These are phyloP conservation scores for Haliclystus octoradiatus DNA, from an alignment of 30 jellyfish, hydroid and myxozoan species.

Conservation along the genomic window DNA sequence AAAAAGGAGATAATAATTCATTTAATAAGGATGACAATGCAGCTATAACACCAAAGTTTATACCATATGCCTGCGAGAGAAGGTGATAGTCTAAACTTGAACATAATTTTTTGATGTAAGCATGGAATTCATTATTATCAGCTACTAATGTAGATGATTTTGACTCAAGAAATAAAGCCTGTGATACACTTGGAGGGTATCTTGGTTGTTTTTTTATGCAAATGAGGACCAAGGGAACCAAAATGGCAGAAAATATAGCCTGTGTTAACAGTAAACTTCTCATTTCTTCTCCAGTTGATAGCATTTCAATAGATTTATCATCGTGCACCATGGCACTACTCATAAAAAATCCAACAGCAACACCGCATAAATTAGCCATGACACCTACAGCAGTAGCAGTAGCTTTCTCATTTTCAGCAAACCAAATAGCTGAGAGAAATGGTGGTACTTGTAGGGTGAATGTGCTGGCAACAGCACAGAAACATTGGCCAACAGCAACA, in stretches of 20 bases:
- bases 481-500: background rate
- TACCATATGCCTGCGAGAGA: background rate
- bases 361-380: background rate
- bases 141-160: background rate
- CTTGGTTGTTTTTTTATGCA: background rate
- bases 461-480: background rate
- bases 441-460: background rate
- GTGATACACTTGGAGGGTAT: background rate
- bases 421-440: background rate
- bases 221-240: background rate
- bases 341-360: background rate
- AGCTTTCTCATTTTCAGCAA: background rate
- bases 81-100: background rate
- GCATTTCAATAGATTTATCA: background rate
- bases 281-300: background rate
- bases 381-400: background rate
- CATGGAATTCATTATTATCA: background rate
- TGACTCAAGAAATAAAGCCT: background rate
- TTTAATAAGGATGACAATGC: background rate
- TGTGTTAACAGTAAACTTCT: background rate
- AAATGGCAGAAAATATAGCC: background rate
- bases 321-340: background rate
- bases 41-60: background rate
- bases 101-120: background rate
- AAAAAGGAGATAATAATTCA: background rate